Evolutionary conservation across 2,888 invertebrate species (phyloP), one percentile per base, ranked within the genome.

Genomic region (Nomada fucata): DNA sequence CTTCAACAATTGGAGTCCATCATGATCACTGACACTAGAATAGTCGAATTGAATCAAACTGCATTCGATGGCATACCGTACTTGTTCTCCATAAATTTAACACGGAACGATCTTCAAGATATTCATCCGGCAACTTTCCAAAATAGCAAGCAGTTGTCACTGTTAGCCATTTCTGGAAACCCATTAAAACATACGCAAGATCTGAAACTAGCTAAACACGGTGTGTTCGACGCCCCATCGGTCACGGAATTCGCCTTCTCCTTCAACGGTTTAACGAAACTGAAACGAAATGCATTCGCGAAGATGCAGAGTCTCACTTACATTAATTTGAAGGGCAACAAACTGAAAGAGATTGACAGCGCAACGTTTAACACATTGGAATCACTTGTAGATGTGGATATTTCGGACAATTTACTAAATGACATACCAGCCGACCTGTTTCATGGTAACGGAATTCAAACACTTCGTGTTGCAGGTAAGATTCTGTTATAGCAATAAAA

Each of bases 231-330:
- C 76, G 95, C 96, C 9, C 94, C 95, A 4, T 95, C 95, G 50
- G 95, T 97, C 61, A 96, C 96, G 88, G 97, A 97, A 91, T 94
- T 97, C 47, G 96, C 96, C 89, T 94, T 97, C 63, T 96, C 96
- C 2, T 95, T 95, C 86, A 97, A 97, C 92, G 95, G 96, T 79
- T 94, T 97, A 86, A 94, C 95, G 84, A 95, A 95, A 89, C 94
- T 97, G 75, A 95, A 96, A 3, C 95, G 95, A 29, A 95, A 95
- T 61, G 95, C 96, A 0, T 96, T 97, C 90, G 94, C 94, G 13
- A 95, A 96, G 86, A 95, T 96, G 94, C 94, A 95, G 11, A 96
- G 95, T 79, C 95, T 97, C 53, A 95, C 95, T 90, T 96, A 96
- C 91, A 94, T 97, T 68, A 96, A 96, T 90, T 94, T 97, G 78